Conservation (phyloP, 1,140 invertebrate species). For the Ips nitidus region DNA sequence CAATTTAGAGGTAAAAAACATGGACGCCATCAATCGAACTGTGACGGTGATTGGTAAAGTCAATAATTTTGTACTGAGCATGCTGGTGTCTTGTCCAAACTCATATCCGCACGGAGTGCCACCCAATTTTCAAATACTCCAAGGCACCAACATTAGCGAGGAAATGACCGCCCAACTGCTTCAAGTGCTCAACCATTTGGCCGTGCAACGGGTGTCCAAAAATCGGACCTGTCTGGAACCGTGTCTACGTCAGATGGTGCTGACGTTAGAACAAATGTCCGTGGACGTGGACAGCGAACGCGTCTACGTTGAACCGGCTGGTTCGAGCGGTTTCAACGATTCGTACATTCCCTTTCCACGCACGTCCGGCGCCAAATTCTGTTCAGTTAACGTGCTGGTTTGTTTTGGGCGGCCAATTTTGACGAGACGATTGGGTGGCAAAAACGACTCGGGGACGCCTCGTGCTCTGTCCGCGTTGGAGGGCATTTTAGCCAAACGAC, state of each 20-base stretch:
- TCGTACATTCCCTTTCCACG: conserved; percentile 91
- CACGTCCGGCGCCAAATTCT: conserved; percentile 92
- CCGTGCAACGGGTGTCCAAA: conserved; percentile 72
- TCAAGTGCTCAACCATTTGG: conserved; percentile 73
- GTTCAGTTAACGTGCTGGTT: conserved; percentile 78
- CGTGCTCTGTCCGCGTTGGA: conserved; percentile 76
- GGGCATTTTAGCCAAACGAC: conserved; percentile 59
- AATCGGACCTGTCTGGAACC: conserved; percentile 79
- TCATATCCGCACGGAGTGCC: conserved; percentile 74
- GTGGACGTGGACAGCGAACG: conserved; percentile 42
- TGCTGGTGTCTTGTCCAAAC: conserved; percentile 79
- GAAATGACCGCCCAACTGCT: conserved; percentile 62
- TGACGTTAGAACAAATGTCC: conserved; percentile 64
- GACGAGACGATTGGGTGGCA: conserved; percentile 67
- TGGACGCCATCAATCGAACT: conserved; percentile 69
- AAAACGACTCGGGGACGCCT: conserved; percentile 72
- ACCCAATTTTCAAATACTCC: conserved; percentile 72
- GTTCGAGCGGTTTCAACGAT: conserved; percentile 61
- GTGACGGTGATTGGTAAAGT: conserved; percentile 74
- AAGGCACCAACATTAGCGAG: conserved; percentile 56
- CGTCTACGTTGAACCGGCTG: conserved; percentile 49
- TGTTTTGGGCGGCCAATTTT: conserved; percentile 82
- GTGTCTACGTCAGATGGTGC: conserved; percentile 73
- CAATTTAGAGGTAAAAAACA: conserved; percentile 74
- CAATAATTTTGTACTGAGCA: conserved; percentile 70